Evolutionary conservation across 2,797 vertebrate genomes (phyloP).

Genomic region (Hirundo rustica): DNA sequence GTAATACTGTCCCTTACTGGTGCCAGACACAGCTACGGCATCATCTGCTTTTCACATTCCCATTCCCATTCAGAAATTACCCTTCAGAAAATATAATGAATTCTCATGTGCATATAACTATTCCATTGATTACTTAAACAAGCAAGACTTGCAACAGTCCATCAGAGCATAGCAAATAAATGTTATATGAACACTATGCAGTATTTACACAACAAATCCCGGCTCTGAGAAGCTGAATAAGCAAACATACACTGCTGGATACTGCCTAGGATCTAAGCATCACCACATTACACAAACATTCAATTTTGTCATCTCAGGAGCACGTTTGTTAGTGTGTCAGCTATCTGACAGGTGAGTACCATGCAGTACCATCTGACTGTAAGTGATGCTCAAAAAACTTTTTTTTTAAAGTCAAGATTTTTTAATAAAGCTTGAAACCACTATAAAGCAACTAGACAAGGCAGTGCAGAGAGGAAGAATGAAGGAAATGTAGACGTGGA

Average conservation of each 20-base stretch:
- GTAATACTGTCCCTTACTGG: constrained; percentile 63
- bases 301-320: not conserved
- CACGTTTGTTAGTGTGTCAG: not conserved
- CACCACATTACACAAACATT: not conserved
- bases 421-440: not conserved
- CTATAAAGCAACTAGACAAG: not conserved
- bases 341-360: not conserved
- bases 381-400: not conserved
- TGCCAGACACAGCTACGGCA: constrained; percentile 60
- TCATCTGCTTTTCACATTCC: constrained; percentile 50
- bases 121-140: constrained; percentile 52
- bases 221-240: not conserved
- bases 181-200: not conserved
- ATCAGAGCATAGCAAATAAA: constrained; percentile 5
- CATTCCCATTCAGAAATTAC: constrained; percentile 36
- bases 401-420: not conserved
- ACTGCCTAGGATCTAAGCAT: not conserved
- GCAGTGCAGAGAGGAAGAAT: not conserved
- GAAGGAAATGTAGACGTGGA: not conserved
- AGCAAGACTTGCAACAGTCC: not conserved
- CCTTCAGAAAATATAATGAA: constrained; percentile 25
- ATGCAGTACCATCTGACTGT: not conserved
- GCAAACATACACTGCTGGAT: not conserved
- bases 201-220: not conserved
- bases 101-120: constrained; percentile 27